Evolutionary conservation across 2,113 vertebrate species (phyloP).

Genomic region (Xenopus borealis): DNA sequence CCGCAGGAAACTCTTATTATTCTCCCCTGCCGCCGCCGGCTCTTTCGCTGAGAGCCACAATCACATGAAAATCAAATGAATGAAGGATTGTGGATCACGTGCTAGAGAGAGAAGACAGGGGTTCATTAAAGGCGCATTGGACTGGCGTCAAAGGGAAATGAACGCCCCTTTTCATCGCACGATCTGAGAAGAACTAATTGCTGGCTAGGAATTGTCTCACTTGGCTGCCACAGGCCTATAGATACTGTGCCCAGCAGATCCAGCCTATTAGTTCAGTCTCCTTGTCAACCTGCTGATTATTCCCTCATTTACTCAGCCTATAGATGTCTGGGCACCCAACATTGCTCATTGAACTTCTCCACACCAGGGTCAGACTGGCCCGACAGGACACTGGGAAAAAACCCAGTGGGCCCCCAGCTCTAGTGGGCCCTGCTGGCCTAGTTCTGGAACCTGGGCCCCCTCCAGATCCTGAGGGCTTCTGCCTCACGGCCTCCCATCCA

Average conservation of each 20-base stretch:
- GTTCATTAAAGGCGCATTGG: conserved; percentile 67
- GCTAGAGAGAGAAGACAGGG: neutral
- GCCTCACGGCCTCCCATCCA: too few species aligned
- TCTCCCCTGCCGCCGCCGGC: neutral
- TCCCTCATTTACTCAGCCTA: too few species aligned
- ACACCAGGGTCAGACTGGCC: too few species aligned
- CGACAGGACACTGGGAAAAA: too few species aligned
- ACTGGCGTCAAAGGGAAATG: conserved; percentile 60
- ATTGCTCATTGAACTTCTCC: too few species aligned
- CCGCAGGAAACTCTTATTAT: conserved; percentile 65
- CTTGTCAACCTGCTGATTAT: too few species aligned
- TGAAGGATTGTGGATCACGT: conserved; percentile 35
- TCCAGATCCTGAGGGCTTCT: too few species aligned
- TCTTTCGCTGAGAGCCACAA: conserved; percentile 51
- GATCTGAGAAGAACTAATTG: conserved; percentile 62
- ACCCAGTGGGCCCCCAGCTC: too few species aligned
- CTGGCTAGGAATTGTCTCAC: conserved; percentile 54
- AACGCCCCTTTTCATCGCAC: conserved; percentile 64
- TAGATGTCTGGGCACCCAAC: too few species aligned
- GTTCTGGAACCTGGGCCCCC: too few species aligned
- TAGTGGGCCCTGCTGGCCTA: too few species aligned
- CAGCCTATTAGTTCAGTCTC: conserved; percentile 1
- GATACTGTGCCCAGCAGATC: too few species aligned
- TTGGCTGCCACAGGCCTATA: conserved; percentile 15
- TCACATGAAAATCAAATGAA: conserved; percentile 41